Percentiles rank a stretch among this genome's conserved stretches.
Conservation (phyloP, 37 sponge, comb jelly and placozoan species). For the Aplysina aerophoba region DNA sequence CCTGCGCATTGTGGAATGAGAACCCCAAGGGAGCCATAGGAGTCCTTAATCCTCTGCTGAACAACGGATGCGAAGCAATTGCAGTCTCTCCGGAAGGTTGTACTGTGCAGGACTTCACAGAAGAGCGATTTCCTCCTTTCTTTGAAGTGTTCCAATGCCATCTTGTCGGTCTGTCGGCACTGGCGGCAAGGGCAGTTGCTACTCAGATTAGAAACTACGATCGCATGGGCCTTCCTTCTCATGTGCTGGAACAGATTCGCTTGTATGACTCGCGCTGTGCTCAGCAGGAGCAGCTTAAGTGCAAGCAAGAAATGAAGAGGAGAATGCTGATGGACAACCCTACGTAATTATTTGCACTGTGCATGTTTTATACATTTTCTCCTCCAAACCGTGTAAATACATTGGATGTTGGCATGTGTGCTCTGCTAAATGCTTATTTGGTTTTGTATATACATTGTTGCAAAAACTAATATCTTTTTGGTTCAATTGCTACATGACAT, state of each 20-base stretch:
- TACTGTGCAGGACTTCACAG: conserved; percentile 22
- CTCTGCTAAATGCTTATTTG: too few relatives aligned
- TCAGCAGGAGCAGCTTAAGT: neutral
- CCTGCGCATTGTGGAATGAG: conserved; percentile 8
- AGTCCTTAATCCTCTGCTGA: conserved; percentile 47
- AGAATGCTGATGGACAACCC: conserved; percentile 19
- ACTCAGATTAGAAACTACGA: conserved; percentile 35
- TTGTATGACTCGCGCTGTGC: conserved; percentile 40
- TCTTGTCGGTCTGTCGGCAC: neutral
- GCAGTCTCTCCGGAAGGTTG: conserved; percentile 51
- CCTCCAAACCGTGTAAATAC: too few relatives aligned
- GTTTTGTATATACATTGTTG: too few relatives aligned
- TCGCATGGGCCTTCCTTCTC: conserved; percentile 45
- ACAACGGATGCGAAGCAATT: conserved; percentile 46
- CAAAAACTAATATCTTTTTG: too few relatives aligned
- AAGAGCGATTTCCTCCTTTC: neutral
- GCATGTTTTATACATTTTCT: too few relatives aligned
- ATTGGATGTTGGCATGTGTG: too few relatives aligned
- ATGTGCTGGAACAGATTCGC: conserved; percentile 37
- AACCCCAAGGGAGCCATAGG: conserved; percentile 33
- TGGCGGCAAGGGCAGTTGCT: conserved; percentile 11
- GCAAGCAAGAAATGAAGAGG: neutral
- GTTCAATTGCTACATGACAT: too few relatives aligned
- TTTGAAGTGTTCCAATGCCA: neutral
- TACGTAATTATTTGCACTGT: conserved; percentile 5